Base-by-base conservation (phyloP, 1,140 invertebrate species). In the Drosophila pseudoananassae region DNA sequence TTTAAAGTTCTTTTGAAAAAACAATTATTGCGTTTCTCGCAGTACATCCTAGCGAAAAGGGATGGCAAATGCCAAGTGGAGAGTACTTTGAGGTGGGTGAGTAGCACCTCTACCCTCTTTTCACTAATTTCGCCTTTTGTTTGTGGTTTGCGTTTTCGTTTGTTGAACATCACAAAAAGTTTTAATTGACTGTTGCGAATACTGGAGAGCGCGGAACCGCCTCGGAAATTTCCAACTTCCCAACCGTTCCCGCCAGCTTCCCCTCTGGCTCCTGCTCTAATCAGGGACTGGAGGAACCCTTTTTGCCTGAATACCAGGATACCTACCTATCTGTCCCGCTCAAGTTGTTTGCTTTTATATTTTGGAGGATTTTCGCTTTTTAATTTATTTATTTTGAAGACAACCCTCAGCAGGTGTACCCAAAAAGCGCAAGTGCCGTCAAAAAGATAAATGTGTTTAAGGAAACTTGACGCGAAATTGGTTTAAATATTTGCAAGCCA, bases 101-200 rank as follows among this genome's bases (percentile, higher is more conserved):
- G 29, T 51, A 54, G 40, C 15, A 45, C 43, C 75, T 38, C 31
- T 38, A 27, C 46, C 43, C 45, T 53, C 46, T 70, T 60, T 38
- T 59, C 60, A 77, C 82, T 87, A 85, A 85, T 85, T 85, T 88
- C 49, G 55, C 57, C 76, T 88, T 36, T 89, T 88, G 84, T 89
- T 89, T 84, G 84, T 78, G 83, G 84, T 84, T 75, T 65, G 50
- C 66, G 64, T 80, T 68, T 57, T 83, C 68, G 71, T 73, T 74
- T 65, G 71, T 64, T 51, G 58, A 73, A 59, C 55, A 51, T 53
- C 63, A 50, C 61, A 65, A 87, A 87, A 87, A 82, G 61, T 87
- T 87, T 87, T 87, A 87, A 87, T 87, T 87, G 85, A 87, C 82
- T 85, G 82, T 82, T 82, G 74, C 82, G 64, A 76, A 69, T 60